These are phyloP conservation scores for Delia radicum DNA, from an alignment of 1,140 invertebrate genomes.

Conservation along the genomic window DNA sequence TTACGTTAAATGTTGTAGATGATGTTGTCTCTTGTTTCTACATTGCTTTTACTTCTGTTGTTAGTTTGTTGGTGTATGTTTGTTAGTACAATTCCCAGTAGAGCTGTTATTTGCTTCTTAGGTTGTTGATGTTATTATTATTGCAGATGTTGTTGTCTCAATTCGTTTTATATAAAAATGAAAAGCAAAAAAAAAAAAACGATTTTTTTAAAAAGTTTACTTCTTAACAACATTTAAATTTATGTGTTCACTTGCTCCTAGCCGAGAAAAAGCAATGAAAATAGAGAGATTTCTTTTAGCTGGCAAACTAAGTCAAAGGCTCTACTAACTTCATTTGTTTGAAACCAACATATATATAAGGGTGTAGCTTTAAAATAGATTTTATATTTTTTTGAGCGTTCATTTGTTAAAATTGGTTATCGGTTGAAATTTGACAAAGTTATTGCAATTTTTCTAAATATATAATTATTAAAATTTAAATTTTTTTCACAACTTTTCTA, in stretches of 20 bases:
- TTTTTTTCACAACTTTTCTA: too few species aligned
- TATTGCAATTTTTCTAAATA: too few species aligned
- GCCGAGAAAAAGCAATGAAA: slow-evolving; percentile 34
- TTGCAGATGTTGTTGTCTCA: neutral
- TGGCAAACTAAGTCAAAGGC: slow-evolving; percentile 54
- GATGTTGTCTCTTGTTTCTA: neutral
- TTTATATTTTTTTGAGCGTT: too few species aligned
- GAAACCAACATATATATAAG: too few species aligned
- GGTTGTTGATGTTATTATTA: neutral
- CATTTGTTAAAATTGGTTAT: too few species aligned
- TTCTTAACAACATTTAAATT: neutral
- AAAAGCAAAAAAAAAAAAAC: neutral
- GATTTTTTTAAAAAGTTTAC: neutral
- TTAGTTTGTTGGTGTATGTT: neutral
- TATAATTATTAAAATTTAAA: too few species aligned
- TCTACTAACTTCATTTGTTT: slow-evolving; percentile 38
- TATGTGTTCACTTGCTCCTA: neutral
- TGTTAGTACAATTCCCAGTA: neutral
- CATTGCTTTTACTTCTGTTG: neutral
- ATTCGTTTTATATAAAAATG: neutral
- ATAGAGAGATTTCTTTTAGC: slow-evolving; percentile 43
- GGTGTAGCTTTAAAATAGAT: too few species aligned
- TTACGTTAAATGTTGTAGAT: neutral
- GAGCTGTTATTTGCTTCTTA: too few species aligned
- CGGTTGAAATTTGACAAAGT: too few species aligned